These are phyloP conservation scores for Cyphomyrus plagiostoma DNA, from an alignment of 2,113 vertebrate species.

Conservation along the genomic window DNA sequence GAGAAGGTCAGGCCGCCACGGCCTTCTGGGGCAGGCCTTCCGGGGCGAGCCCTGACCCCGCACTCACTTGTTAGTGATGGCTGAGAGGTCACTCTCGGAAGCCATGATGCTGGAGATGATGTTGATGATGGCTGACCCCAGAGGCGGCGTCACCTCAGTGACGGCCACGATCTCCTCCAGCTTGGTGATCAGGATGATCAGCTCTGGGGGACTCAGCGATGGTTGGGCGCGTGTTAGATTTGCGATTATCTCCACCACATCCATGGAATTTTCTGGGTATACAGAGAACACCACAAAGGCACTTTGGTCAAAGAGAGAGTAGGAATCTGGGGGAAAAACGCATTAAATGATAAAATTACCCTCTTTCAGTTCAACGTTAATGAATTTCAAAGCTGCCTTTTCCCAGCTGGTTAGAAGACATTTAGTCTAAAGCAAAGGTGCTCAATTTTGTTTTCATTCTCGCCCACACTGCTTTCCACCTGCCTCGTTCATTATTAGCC, in stretches of 20 bases:
- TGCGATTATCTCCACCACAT: conserved; percentile 52
- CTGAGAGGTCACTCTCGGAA: conserved; percentile 53
- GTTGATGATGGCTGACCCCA: conserved; percentile 54
- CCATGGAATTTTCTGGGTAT: conserved; percentile 49
- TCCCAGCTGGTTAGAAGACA: neutral
- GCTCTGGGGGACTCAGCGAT: conserved; percentile 42
- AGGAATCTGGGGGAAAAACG: neutral
- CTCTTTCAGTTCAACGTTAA: neutral
- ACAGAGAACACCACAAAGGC: neutral
- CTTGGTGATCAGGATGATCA: conserved; percentile 53
- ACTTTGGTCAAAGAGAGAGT: neutral
- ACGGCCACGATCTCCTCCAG: conserved; percentile 44
- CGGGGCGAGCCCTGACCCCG: neutral
- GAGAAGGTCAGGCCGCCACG: neutral
- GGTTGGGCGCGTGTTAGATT: conserved; percentile 40
- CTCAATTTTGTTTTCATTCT: neutral
- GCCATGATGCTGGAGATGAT: conserved; percentile 58
- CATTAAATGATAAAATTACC: neutral
- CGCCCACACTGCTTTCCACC: neutral
- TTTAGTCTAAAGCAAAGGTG: neutral
- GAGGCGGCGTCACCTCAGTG: conserved; percentile 37
- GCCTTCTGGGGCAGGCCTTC: too few relatives aligned
- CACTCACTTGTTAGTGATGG: conserved; percentile 59
- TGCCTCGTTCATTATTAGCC: neutral
- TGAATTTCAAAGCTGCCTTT: neutral